phyloP scores from a whole-genome alignment of 2,113 vertebrate species.

The Odocoileus virginianus region DNA sequence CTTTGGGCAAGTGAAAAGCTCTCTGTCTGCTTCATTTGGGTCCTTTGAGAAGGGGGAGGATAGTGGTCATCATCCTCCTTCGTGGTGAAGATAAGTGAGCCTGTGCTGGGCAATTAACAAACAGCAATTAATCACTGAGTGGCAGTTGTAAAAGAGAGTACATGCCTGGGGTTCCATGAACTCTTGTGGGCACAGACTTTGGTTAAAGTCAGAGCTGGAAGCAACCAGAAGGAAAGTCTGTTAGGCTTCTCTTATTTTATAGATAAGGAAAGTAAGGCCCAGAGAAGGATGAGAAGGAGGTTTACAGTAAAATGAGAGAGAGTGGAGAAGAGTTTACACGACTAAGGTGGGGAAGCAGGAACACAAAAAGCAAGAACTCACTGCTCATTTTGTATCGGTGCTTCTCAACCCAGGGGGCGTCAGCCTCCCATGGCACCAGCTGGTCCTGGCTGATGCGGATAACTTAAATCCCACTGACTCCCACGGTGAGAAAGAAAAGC shows the following conservation, averaged over 20 bases:
- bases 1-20: not conserved
- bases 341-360: not conserved
- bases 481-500: not conserved
- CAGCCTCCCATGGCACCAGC: accelerated
- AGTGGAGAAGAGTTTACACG: not conserved
- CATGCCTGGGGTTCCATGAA: not conserved
- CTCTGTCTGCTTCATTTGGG: not conserved
- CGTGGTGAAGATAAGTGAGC: not conserved
- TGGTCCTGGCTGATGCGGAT: not conserved
- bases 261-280: not conserved
- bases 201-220: not conserved
- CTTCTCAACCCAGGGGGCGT: not conserved
- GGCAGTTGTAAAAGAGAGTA: too few relatives aligned
- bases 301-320: not conserved
- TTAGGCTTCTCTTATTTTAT: not conserved
- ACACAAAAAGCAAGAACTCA: not conserved
- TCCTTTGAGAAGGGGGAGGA: not conserved
- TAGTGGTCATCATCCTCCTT: not conserved
- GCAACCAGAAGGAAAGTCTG: not conserved
- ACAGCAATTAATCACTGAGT: accelerated
- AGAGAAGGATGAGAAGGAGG: not conserved
- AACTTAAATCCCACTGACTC: not conserved
- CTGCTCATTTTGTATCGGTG: too few relatives aligned
- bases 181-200: not conserved
- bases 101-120: not conserved